phyloP scores from a whole-genome alignment of 1,140 invertebrate genomes.

The Eurosta solidaginis region DNA sequence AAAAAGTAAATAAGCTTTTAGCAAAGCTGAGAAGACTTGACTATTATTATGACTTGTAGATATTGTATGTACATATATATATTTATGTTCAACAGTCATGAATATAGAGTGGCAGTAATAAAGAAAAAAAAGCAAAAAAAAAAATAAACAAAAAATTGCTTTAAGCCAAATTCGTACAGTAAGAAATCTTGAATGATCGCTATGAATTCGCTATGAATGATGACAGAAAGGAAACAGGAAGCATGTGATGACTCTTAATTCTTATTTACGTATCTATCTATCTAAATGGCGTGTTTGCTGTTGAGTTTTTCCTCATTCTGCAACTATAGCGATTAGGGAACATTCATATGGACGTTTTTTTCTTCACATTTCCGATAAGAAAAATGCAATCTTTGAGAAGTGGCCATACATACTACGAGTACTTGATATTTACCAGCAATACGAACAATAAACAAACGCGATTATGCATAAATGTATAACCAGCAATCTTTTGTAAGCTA shows the following conservation, averaged over 20 bases:
- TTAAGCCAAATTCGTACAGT: not conserved
- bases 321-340: not conserved
- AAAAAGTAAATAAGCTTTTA: too few relatives aligned
- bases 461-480: too few relatives aligned
- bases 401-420: too few relatives aligned
- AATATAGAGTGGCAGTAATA: not conserved
- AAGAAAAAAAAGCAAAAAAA: not conserved
- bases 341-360: not conserved
- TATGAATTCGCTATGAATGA: not conserved
- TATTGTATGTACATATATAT: too few relatives aligned
- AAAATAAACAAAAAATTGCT: not conserved
- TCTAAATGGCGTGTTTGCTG: not conserved
- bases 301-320: not conserved
- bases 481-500: too few relatives aligned
- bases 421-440: too few relatives aligned
- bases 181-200: too few relatives aligned
- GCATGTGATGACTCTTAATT: conserved; percentile 11
- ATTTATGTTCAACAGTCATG: not conserved
- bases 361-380: not conserved
- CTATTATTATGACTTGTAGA: too few relatives aligned
- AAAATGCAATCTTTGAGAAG: too few relatives aligned
- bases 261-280: not conserved
- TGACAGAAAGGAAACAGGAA: conserved; percentile 7
- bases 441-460: too few relatives aligned
- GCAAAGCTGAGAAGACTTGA: too few relatives aligned